A percentile compares a stretch with the other conserved stretches of the same genome.
Evolutionary conservation across 2,888 invertebrate genomes (phyloP).

Genomic region (Oxytorus armatus): DNA sequence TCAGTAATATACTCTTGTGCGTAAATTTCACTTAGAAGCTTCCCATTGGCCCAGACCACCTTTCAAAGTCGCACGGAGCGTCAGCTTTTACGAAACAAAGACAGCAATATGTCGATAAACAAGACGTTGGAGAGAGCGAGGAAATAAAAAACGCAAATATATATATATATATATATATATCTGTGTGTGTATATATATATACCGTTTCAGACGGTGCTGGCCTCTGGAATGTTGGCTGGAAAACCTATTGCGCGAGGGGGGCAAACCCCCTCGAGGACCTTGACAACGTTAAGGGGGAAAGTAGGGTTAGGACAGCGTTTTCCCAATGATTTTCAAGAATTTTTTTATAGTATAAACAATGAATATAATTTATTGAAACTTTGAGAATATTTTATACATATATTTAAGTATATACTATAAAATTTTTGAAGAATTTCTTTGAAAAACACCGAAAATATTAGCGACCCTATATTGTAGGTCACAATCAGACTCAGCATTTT

Average conservation of each 20-base stretch:
- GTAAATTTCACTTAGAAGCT: constrained; percentile 73
- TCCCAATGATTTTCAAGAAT: too few relatives aligned
- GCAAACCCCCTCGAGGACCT: constrained; percentile 32
- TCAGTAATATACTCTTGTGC: constrained; percentile 81
- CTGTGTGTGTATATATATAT: too few relatives aligned
- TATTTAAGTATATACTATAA: too few relatives aligned
- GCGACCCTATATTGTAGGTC: too few relatives aligned
- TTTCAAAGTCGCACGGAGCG: constrained; percentile 71
- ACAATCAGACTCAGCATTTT: too few relatives aligned
- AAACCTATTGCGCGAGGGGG: constrained; percentile 28
- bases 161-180: too few relatives aligned
- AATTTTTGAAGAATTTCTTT: too few relatives aligned
- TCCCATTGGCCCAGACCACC: constrained; percentile 74
- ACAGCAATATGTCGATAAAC: constrained; percentile 58
- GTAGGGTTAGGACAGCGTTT: too few relatives aligned
- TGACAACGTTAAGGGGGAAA: constrained; percentile 1
- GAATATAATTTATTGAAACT: too few relatives aligned
- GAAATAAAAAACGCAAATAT: constrained; percentile 21
- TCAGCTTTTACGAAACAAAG: constrained; percentile 73
- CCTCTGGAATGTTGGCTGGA: constrained; percentile 50
- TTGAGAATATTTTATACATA: too few relatives aligned
- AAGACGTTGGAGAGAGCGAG: background rate
- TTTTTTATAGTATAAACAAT: too few relatives aligned
- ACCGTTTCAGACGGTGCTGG: constrained; percentile 56
- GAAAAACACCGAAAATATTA: too few relatives aligned